phyloP scores from a whole-genome alignment of 2,888 invertebrate genomes.

The Branchellion lobata region DNA sequence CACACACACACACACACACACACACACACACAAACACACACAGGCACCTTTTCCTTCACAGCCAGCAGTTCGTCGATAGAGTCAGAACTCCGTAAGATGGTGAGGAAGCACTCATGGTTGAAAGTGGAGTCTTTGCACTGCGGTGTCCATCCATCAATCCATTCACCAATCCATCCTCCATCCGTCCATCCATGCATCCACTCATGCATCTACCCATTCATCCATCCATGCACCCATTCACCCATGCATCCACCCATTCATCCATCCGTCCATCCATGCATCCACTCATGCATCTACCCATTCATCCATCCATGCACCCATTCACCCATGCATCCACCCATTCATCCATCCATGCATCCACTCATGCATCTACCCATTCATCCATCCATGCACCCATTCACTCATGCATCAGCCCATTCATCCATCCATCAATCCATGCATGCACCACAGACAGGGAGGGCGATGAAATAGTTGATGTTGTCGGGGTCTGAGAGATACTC shows the following conservation, averaged over 20 bases:
- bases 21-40: constrained; percentile 14
- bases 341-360: background rate
- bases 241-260: background rate
- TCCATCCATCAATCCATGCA: background rate
- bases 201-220: background rate
- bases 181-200: background rate
- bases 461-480: constrained; percentile 83
- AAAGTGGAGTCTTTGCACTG: constrained; percentile 70
- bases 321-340: background rate
- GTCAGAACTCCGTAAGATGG: constrained; percentile 77
- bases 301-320: too few species aligned
- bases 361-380: background rate
- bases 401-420: background rate
- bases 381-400: background rate
- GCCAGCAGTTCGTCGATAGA: constrained; percentile 80
- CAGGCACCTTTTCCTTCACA: constrained; percentile 68
- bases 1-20: constrained; percentile 20
- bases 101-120: constrained; percentile 80
- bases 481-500: constrained; percentile 81
- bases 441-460: constrained; percentile 68
- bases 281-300: background rate
- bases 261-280: background rate
- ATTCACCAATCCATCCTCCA: too few species aligned
- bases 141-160: background rate
- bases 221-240: background rate